Conservation (phyloP, 2,797 vertebrate species). For the Gymnopithys bicolor region DNA sequence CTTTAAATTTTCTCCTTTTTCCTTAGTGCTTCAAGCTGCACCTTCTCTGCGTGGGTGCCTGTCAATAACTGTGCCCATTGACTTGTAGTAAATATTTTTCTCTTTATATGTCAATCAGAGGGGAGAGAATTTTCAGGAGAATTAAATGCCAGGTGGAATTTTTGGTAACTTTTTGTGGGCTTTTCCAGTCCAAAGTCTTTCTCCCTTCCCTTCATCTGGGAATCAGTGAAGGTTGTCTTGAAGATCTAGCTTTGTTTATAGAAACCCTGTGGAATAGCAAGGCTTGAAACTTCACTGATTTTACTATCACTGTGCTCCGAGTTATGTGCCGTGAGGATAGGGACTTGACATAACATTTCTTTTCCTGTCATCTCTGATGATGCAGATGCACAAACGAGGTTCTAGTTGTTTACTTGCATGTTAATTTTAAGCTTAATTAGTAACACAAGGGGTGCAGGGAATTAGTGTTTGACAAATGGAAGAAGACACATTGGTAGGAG, state of each 20-base stretch:
- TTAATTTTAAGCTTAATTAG: constrained; percentile 70
- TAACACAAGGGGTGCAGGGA: constrained; percentile 45
- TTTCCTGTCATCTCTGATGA: constrained; percentile 46
- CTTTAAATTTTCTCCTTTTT: not conserved
- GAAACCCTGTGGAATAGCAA: constrained; percentile 10
- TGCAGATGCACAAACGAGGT: constrained; percentile 33
- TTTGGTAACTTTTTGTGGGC: not conserved
- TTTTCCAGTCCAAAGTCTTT: not conserved
- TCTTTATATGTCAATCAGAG: not conserved
- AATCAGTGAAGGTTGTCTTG: not conserved
- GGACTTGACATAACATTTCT: constrained; percentile 47
- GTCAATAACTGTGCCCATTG: not conserved
- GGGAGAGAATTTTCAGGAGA: not conserved
- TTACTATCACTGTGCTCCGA: not conserved
- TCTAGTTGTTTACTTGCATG: constrained; percentile 52
- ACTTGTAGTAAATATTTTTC: not conserved
- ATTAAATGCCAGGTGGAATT: not conserved
- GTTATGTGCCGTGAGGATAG: not conserved
- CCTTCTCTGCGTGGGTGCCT: not conserved
- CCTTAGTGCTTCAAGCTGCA: not conserved
- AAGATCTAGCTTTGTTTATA: not conserved
- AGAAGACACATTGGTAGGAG: constrained; percentile 24
- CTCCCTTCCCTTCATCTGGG: not conserved
- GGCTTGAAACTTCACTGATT: constrained; percentile 1
- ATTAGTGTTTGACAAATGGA: constrained; percentile 56